Evolutionary conservation across 2,888 invertebrate species (phyloP), one percentile per base, ranked within the genome.

Genomic region (Melanostoma scalare): DNA sequence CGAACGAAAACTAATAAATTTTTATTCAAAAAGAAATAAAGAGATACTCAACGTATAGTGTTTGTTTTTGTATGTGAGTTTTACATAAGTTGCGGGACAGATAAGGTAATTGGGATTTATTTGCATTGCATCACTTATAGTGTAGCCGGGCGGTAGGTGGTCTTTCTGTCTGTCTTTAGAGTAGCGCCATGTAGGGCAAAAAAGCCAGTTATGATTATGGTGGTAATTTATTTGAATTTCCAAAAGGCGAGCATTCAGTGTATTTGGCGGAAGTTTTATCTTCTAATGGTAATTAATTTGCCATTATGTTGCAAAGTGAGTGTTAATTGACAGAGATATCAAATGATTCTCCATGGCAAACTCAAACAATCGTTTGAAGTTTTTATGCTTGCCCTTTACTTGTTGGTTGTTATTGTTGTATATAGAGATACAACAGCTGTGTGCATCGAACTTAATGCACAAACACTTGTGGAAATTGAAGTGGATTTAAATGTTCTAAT

Each of bases 61-160:
- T 35, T 35, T 33, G 60, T 50, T 61, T 68, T 46, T 46, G 38
- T 46, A 38, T 48, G 31, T 35, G 55, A 8, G 9, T 52, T 52
- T 65, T 31, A 63, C 46, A 50, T 38, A 38, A 53, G 71, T 55
- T 65, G 44, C 63, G 42, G 60, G 33, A 61, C 6, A 78, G 82
- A 82, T 82, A 78, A 84, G 78, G 82, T 84, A 79, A 84, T 78
- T 79, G 69, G 55, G 65, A 84, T 78, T 84, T 79, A 78, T 78
- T 69, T 58, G 52, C 73, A 65, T 73, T 68, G 73, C 67, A 20
- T 60, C 46, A 31, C 3, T n/a, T n/a, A 30, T 46, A 44, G 42
- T 31, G 40, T 61, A 9, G 44, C 20, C 55, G 36, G 48, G 35
- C 40, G n/a, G 42, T 61, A 61, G 78, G 81, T 81, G 78, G 78